These are phyloP conservation scores for Phylloscopus whistleri DNA, from an alignment of 2,113 vertebrate genomes.

Conservation along the genomic window DNA sequence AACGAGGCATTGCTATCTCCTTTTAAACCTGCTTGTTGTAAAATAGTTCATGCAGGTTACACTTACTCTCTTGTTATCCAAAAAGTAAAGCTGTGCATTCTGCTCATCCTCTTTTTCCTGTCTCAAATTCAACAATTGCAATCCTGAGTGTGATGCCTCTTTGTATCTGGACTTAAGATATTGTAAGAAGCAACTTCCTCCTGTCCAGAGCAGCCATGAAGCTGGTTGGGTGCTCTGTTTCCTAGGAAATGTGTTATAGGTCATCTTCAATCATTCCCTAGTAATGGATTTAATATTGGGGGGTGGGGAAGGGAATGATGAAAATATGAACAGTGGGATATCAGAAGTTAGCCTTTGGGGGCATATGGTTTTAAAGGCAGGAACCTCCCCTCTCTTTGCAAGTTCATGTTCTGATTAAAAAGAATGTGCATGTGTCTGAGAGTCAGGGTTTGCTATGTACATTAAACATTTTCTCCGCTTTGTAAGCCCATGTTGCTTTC, in stretches of 20 bases:
- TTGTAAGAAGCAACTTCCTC: neutral
- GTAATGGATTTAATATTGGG: neutral
- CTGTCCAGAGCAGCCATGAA: neutral
- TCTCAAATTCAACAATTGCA: neutral
- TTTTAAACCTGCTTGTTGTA: rapidly evolving
- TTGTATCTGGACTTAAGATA: neutral
- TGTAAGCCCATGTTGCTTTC: neutral
- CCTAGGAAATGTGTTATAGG: neutral
- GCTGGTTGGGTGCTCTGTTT: neutral
- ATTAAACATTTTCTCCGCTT: neutral
- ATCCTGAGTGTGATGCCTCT: neutral
- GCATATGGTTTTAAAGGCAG: neutral
- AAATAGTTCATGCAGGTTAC: neutral
- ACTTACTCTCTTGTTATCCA: neutral
- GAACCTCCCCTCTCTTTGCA: neutral
- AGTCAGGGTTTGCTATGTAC: neutral
- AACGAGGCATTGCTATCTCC: rapidly evolving
- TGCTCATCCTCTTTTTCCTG: neutral
- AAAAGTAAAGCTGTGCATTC: neutral
- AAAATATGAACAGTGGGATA: neutral
- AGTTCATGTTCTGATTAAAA: neutral
- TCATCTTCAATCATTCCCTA: neutral
- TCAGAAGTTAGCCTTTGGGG: neutral
- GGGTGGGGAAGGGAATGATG: rapidly evolving
- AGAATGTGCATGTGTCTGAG: rapidly evolving